phyloP scores from a whole-genome alignment of 2,888 invertebrate species.

The Stratiomys singularior region DNA sequence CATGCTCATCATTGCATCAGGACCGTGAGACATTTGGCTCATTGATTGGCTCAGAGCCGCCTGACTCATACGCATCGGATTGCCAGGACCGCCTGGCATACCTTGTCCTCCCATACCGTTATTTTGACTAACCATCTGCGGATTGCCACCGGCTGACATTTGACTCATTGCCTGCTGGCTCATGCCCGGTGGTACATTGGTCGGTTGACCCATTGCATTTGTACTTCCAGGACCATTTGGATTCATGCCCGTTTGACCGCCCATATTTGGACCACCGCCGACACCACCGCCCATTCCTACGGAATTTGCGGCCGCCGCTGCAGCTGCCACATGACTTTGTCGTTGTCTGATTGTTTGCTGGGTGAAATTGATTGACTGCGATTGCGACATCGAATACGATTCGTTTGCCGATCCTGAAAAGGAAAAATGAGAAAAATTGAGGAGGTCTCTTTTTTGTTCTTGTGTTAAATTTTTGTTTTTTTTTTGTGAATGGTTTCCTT shows the following conservation, averaged over 20 bases:
- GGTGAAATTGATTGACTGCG: conserved; percentile 87
- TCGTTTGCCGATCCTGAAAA: conserved; percentile 62
- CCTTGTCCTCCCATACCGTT: conserved; percentile 43
- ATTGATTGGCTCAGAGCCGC: conserved; percentile 54
- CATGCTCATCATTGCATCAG: conserved; percentile 51
- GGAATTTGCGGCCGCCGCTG: conserved; percentile 63
- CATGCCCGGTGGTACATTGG: conserved; percentile 45
- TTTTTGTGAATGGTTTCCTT: no score
- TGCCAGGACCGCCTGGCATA: conserved; percentile 52
- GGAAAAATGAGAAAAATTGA: neutral
- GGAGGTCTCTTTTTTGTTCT: no score
- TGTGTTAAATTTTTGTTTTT: no score
- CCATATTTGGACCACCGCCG: conserved; percentile 53
- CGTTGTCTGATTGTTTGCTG: conserved; percentile 67
- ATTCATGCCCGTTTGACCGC: conserved; percentile 53
- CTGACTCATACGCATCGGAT: conserved; percentile 58
- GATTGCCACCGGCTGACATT: conserved; percentile 42
- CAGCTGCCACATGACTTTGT: conserved; percentile 63
- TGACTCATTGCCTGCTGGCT: conserved; percentile 48
- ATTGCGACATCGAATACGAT: conserved; percentile 80
- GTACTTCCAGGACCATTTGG: conserved; percentile 54
- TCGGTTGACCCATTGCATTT: conserved; percentile 51
- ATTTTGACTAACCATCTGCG: conserved; percentile 43
- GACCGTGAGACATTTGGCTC: conserved; percentile 54
- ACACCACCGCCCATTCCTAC: conserved; percentile 57